Evolutionary conservation across 30 jellyfish, hydroid and myxozoan genomes (phyloP).

Genomic region (Hydra vulgaris): DNA sequence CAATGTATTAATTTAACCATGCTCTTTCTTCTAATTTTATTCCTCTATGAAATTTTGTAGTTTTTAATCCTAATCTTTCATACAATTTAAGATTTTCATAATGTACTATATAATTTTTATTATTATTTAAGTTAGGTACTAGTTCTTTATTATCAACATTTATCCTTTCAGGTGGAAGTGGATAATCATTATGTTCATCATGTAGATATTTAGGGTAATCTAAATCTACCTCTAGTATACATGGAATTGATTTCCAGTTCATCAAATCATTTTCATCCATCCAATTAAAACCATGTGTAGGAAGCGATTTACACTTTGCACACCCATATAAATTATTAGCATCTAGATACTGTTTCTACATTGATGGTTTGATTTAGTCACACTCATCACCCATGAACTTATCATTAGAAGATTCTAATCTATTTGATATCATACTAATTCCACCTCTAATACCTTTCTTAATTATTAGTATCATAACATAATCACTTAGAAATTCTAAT

Average conservation of each 20-base stretch:
- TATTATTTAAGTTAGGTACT: background rate
- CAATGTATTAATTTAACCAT: constrained; percentile 31
- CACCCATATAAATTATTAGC: background rate
- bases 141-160: background rate
- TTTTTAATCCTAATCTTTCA: background rate
- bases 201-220: background rate
- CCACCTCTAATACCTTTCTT: background rate
- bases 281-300: background rate
- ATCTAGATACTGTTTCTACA: background rate
- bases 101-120: background rate
- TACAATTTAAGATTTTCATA: background rate
- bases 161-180: background rate
- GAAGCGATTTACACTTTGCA: background rate
- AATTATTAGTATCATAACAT: background rate
- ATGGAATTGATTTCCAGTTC: background rate
- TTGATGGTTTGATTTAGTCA: background rate
- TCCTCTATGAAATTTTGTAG: constrained; percentile 37
- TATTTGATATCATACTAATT: background rate
- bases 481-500: background rate
- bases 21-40: constrained; percentile 33
- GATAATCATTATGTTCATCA: background rate
- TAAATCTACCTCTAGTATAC: background rate
- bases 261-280: background rate
- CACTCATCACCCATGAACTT: background rate
- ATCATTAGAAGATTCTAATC: background rate